phyloP scores from a whole-genome alignment of 2,113 vertebrate species.

The Thamnophis sirtalis region DNA sequence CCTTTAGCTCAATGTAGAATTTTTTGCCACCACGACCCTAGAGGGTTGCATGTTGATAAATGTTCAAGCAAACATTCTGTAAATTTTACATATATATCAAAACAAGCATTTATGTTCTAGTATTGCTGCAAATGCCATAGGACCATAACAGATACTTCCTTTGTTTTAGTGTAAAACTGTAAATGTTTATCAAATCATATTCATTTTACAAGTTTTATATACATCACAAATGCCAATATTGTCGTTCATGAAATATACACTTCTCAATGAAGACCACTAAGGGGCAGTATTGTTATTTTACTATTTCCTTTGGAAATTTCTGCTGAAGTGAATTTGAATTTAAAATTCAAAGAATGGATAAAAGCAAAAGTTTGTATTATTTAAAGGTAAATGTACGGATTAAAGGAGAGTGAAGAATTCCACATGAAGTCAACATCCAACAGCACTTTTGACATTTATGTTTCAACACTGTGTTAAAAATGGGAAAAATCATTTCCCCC shows the following conservation, averaged over 20 bases:
- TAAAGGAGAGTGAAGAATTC: background rate
- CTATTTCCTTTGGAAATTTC: background rate
- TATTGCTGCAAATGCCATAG: background rate
- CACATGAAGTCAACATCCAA: fast-evolving
- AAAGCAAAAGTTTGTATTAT: background rate
- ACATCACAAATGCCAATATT: background rate
- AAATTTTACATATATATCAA: background rate
- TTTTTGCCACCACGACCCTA: slow-evolving; percentile 96
- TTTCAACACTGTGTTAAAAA: background rate
- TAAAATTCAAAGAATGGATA: background rate
- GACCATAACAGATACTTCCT: background rate
- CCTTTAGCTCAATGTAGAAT: slow-evolving; percentile 92
- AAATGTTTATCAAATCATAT: background rate
- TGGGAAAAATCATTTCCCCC: background rate
- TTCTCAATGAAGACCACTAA: slow-evolving; percentile 55
- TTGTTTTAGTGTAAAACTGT: background rate
- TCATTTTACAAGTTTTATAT: slow-evolving; percentile 10
- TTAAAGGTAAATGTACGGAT: background rate
- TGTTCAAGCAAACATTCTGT: background rate
- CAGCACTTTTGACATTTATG: background rate
- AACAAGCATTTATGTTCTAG: background rate
- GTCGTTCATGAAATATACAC: background rate
- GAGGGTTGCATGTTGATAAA: slow-evolving; percentile 28
- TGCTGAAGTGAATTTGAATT: background rate
- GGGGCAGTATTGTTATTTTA: slow-evolving; percentile 63